Base-by-base conservation (phyloP, 1,140 invertebrate species). In the Drosophila sulfurigaster region DNA sequence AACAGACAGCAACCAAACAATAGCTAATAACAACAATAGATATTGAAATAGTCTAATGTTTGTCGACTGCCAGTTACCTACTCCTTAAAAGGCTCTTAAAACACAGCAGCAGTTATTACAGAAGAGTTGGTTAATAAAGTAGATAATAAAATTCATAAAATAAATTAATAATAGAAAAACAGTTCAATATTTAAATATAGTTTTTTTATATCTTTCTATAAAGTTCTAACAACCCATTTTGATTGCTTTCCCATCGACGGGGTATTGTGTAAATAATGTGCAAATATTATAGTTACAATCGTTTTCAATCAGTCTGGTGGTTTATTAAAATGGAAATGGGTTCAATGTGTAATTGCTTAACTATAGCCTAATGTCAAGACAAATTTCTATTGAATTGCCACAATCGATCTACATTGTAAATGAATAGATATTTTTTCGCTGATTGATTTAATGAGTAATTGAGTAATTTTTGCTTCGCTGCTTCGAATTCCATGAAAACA, bases 351-450 rank as follows among this genome's bases (percentile, higher is more conserved):
- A 87, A 88, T 87, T 75, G 80, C 35, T 56, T 75, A 72, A 59
- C 62, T 66, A 51, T 73, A 73, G 63, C 46, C 46, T 81, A 63
- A 49, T 74, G 78, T 70, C 63, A 66, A 54, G 59, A 88, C 75
- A 82, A 80, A 88, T 87, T 87, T 88, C 82, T 66, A 68, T 25
- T 87, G 83, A 88, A 87, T 73, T 88, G 65, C 20, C 51, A 64
- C 51, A 64, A 73, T 15, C 54, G 49, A 86, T 86, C 68, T 79
- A 72, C 71, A 86, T 79, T 79, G 73, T 52, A 83, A 82, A 88
- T 82, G 28, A 30, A 54, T 68, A 66, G 81, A 80, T 52, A 64
- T 52, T 80, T 78, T 52, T 86, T 67, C 82, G 82, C 85, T 83
- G 78, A 83, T 87, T 89, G 80, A 81, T 89, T 75, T 75, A 71